Evolutionary conservation across 1,140 invertebrate species (phyloP).

Genomic region (Helicoverpa zea): DNA sequence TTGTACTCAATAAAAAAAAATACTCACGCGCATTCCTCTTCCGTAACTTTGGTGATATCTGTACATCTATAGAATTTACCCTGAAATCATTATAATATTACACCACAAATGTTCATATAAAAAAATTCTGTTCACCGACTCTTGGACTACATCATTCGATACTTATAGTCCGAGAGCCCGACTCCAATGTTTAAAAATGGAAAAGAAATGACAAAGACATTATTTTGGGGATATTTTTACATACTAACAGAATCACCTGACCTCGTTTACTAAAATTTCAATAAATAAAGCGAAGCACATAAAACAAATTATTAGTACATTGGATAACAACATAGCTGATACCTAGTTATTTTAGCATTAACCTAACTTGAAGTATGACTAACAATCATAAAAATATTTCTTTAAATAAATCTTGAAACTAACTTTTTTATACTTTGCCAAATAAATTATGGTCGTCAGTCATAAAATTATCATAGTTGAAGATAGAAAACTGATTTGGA

Average conservation of each 20-base stretch:
- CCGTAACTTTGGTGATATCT: constrained; percentile 95
- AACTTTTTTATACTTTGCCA: not conserved
- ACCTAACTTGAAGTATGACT: not conserved
- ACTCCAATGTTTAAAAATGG: not conserved
- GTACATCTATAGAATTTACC: constrained; percentile 95
- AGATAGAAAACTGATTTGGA: too few species aligned
- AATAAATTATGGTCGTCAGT: not conserved
- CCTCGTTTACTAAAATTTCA: constrained; percentile 34
- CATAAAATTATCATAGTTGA: too few species aligned
- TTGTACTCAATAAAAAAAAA: not conserved
- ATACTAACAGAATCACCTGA: constrained; percentile 41
- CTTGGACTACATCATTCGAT: not conserved
- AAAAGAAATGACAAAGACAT: not conserved
- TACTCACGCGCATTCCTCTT: constrained; percentile 91
- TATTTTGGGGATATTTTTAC: not conserved
- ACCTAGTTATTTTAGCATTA: constrained; percentile 4
- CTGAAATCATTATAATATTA: constrained; percentile 84
- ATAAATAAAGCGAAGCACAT: constrained; percentile 57
- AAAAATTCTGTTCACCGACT: not conserved
- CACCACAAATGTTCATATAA: not conserved
- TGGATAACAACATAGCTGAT: constrained; percentile 43
- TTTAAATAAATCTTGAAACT: too few species aligned
- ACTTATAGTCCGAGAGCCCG: not conserved
- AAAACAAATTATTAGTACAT: constrained; percentile 54
- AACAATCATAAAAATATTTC: not conserved